Base-by-base conservation (phyloP, 2,888 invertebrate species). In the Plemyria rubiginata region DNA sequence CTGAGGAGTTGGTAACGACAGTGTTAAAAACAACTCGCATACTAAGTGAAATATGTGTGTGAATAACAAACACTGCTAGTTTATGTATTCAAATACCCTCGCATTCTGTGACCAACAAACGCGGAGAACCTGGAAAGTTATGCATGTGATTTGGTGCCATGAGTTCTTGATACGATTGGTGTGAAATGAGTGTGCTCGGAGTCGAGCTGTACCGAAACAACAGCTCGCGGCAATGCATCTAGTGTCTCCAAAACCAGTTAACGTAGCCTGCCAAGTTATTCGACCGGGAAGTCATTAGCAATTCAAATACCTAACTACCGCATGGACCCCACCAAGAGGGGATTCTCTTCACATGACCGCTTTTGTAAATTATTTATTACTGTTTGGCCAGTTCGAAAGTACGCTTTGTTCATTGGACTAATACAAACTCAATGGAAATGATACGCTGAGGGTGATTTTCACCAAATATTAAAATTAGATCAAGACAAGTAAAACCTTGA, bases 351-450 rank as follows among this genome's bases (percentile, higher is more conserved):
- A 87, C 88, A 87, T 87, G 87, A 85, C 84, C 82, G 88, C 88
- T 79, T 88, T 87, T 87, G 86, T 88, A 87, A 88, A 87, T 90
- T 89, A 89, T 88, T 89, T 89, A 89, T 89, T 87, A 84, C 85
- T 86, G 84, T 89, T 89, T 84, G 83, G 82, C 82, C 84, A 82
- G 85, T 84, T 84, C 79, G 81, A 79, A 83, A 83, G 80, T 80
- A 76, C 78, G 78, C 84, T 84, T 87, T 86, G 87, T 88, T 86
- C 86, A 79, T 76, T 75, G 74, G 79, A 76, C 76, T 81, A 79
- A 80, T 79, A 77, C 75, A 69, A 78, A 76, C 76, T 78, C 71
- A 80, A 85, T 84, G 78, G 74, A 79, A 78, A 81, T 79, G 78
- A 79, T 72, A 78, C 74, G 70, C 73, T 67, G 72, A 75, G 28